phyloP scores from a whole-genome alignment of 2,888 invertebrate genomes.

The Agrochola litura region DNA sequence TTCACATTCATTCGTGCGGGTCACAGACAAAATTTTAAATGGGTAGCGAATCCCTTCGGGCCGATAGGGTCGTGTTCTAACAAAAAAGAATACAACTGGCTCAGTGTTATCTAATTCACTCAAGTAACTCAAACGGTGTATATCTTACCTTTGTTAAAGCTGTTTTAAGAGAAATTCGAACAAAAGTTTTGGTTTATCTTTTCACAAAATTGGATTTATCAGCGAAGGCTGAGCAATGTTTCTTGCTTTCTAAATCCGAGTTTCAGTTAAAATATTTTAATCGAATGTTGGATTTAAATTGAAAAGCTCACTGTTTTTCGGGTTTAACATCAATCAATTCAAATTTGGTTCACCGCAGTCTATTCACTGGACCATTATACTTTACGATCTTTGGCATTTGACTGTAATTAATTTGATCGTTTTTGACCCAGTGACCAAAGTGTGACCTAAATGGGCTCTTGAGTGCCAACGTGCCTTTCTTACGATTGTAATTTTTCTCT shows the following conservation, averaged over 20 bases:
- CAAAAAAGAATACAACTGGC: neutral
- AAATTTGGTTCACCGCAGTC: neutral
- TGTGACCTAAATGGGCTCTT: neutral
- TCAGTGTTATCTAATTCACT: conserved; percentile 30
- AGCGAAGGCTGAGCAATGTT: conserved; percentile 4
- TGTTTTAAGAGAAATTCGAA: conserved; percentile 30
- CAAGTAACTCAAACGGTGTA: conserved; percentile 12
- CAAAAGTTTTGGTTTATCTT: conserved; percentile 28
- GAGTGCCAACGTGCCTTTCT: neutral
- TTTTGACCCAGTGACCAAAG: neutral
- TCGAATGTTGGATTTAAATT: neutral
- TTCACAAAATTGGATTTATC: conserved; percentile 13
- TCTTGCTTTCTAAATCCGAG: conserved; percentile 20
- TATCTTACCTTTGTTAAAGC: conserved; percentile 21
- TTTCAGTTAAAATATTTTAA: conserved; percentile 20
- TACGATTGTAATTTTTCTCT: neutral
- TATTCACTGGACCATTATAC: conserved; percentile 16
- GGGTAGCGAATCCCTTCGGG: neutral
- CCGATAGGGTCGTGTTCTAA: neutral
- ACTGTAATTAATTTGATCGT: conserved; percentile 21
- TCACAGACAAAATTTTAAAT: neutral
- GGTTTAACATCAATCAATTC: neutral
- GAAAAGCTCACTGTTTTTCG: neutral
- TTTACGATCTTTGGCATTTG: conserved; percentile 5
- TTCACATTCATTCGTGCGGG: neutral